Evolutionary conservation across 2,888 invertebrate genomes (phyloP).

Genomic region (Drosophila meridionalis): DNA sequence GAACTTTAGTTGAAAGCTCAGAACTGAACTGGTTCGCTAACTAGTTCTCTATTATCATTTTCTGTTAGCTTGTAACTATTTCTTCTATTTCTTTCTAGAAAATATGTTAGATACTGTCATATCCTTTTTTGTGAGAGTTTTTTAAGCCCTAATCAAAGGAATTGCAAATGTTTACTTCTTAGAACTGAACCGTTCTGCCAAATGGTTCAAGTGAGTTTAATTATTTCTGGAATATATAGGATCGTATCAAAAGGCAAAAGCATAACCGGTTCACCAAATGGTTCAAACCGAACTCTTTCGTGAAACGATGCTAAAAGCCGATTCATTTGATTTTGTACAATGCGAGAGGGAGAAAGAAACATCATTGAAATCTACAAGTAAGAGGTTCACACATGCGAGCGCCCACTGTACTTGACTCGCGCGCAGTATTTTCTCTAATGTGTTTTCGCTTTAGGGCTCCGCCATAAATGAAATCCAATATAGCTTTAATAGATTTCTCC

Average conservation of each 20-base stretch:
- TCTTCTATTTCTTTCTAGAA: no score
- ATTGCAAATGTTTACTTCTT: no score
- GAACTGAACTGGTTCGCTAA: neutral
- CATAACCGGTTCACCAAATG: neutral
- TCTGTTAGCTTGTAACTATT: no score
- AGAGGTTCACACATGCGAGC: neutral
- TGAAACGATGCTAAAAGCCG: neutral
- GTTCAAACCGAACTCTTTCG: neutral
- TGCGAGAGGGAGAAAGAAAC: neutral
- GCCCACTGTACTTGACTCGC: neutral
- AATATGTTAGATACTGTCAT: no score
- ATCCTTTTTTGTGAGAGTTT: no score
- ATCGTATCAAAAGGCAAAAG: no score
- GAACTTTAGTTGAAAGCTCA: neutral
- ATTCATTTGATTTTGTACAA: neutral
- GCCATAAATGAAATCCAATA: conserved; percentile 23
- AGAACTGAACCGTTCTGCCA: no score
- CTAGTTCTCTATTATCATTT: neutral
- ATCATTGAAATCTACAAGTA: neutral
- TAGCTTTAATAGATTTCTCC: conserved; percentile 30
- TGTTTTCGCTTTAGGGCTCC: neutral
- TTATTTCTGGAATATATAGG: no score
- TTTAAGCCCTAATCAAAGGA: no score
- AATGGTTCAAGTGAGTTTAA: no score
- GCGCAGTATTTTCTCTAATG: neutral